phyloP scores from a whole-genome alignment of 2,797 vertebrate genomes.

The Pangasius mekongensis region DNA sequence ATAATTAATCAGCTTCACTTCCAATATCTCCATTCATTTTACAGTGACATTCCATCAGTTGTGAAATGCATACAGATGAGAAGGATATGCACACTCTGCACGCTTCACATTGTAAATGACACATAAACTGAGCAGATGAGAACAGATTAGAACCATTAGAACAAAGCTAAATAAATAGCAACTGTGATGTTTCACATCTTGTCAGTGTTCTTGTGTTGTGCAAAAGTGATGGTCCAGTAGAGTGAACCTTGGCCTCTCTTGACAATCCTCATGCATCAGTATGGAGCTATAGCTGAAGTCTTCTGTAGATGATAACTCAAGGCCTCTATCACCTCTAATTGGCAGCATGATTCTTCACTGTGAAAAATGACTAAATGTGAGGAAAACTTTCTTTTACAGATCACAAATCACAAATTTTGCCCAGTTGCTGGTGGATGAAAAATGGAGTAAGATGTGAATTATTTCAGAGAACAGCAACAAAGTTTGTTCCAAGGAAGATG shows the following conservation, averaged over 20 bases:
- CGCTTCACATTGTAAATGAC: neutral
- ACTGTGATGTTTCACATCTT: neutral
- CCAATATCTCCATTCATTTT: neutral
- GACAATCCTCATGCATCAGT: neutral
- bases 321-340: neutral
- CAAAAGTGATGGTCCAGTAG: neutral
- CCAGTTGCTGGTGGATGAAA: constrained; percentile 1
- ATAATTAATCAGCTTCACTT: neutral
- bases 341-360: neutral
- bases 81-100: neutral
- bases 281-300: neutral
- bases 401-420: neutral
- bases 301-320: neutral
- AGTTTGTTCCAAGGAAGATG: neutral
- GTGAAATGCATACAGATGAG: neutral
- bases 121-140: neutral
- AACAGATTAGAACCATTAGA: neutral
- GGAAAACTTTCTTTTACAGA: neutral
- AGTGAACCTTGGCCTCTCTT: neutral
- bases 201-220: neutral
- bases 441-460: neutral
- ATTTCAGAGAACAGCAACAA: neutral
- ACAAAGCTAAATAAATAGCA: neutral
- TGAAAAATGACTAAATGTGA: neutral
- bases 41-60: neutral